Percentiles rank a stretch among this genome's conserved stretches.
phyloP scores from a whole-genome alignment of 2,888 invertebrate genomes.

The Neoaliturus tenellus region DNA sequence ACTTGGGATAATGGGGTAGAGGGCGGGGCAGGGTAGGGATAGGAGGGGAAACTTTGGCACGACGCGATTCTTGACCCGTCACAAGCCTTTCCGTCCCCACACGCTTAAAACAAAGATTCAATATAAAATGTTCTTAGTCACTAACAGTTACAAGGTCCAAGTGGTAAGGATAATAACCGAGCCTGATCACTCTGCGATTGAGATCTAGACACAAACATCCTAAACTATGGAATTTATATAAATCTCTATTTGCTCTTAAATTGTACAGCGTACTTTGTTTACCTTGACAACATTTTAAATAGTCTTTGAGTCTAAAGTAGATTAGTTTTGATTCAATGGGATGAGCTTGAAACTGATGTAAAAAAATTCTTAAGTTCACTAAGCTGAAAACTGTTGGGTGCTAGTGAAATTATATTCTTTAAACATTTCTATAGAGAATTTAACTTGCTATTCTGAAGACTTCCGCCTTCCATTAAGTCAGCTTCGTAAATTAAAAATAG shows the following conservation, averaged over 20 bases:
- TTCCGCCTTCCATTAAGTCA: too few species aligned
- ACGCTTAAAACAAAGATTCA: not conserved
- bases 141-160: not conserved
- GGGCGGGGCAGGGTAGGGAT: not conserved
- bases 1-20: not conserved
- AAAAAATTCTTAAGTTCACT: too few species aligned
- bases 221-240: not conserved
- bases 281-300: not conserved
- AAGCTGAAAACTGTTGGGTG: too few species aligned
- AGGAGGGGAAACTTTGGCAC: slow-evolving; percentile 28
- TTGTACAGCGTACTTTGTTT: not conserved
- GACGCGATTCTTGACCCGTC: too few species aligned
- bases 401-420: too few species aligned
- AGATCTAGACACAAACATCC: not conserved
- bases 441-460: too few species aligned
- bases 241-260: not conserved
- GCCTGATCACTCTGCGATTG: not conserved
- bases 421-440: too few species aligned
- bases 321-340: not conserved
- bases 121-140: not conserved
- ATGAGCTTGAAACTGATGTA: not conserved
- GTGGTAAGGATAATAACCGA: not conserved
- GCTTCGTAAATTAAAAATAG: too few species aligned
- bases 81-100: not conserved
- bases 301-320: not conserved